These are phyloP conservation scores for Anolis carolinensis DNA, from an alignment of 2,113 vertebrate species.

Conservation along the genomic window DNA sequence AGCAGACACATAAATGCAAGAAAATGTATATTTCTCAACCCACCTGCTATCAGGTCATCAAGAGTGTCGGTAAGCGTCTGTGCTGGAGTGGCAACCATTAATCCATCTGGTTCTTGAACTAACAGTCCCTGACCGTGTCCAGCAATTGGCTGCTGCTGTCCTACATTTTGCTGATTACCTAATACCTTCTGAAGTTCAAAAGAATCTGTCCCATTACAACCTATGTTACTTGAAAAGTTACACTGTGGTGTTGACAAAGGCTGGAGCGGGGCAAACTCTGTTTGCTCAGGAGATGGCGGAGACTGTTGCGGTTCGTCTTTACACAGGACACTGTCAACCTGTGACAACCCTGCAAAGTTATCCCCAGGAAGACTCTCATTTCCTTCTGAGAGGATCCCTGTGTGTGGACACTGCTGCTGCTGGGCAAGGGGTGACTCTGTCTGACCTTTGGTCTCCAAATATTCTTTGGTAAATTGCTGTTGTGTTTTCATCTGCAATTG, in stretches of 20 bases:
- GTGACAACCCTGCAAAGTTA: constrained; percentile 89
- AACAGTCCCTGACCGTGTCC: constrained; percentile 90
- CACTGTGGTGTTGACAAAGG: constrained; percentile 85
- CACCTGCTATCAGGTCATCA: constrained; percentile 99
- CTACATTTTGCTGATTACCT: constrained; percentile 84
- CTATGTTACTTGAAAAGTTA: constrained; percentile 90
- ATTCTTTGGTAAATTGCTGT: constrained; percentile 99
- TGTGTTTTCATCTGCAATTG: constrained; percentile 99
- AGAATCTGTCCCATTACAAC: constrained; percentile 86
- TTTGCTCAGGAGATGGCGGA: constrained; percentile 78
- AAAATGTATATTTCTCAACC: constrained; percentile 80
- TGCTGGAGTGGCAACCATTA: constrained; percentile 92
- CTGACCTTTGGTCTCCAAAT: constrained; percentile 97
- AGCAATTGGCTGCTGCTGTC: constrained; percentile 86
- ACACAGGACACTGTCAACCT: constrained; percentile 89
- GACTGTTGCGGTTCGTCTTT: constrained; percentile 81
- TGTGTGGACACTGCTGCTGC: constrained; percentile 84
- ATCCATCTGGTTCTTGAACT: constrained; percentile 89
- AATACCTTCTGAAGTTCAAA: constrained; percentile 93
- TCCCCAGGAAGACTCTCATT: constrained; percentile 81
- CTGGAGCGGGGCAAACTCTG: constrained; percentile 90
- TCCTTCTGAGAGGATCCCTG: constrained; percentile 82
- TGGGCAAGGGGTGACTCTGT: constrained; percentile 80
- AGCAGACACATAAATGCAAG: constrained; percentile 73
- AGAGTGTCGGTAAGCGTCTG: constrained; percentile 98